Evolutionary conservation across 1,140 invertebrate genomes (phyloP).

Genomic region (Hesperophylax magnus): DNA sequence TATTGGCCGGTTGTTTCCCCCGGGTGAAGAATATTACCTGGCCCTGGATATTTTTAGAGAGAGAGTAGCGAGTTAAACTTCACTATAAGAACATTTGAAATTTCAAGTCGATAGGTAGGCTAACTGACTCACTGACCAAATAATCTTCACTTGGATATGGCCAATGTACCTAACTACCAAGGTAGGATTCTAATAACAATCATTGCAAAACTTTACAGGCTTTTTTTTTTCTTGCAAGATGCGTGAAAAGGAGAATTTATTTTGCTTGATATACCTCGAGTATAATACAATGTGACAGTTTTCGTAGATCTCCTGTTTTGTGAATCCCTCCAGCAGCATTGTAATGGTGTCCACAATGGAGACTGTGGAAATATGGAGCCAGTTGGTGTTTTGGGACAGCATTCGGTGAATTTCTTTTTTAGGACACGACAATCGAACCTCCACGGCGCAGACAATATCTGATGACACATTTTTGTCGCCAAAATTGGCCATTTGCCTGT

Average conservation of each 20-base stretch:
- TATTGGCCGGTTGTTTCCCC: too few relatives aligned
- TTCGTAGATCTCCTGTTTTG: slow-evolving; percentile 3
- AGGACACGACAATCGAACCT: background rate
- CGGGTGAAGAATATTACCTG: too few relatives aligned
- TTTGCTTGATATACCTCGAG: background rate
- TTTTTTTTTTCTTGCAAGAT: background rate
- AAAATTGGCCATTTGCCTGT: background rate
- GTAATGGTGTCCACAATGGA: background rate
- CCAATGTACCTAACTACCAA: too few relatives aligned
- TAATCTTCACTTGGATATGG: too few relatives aligned
- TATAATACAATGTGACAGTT: slow-evolving; percentile 19
- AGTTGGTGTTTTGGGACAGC: background rate
- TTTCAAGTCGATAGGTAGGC: too few relatives aligned
- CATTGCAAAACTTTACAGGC: too few relatives aligned
- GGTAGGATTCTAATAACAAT: too few relatives aligned
- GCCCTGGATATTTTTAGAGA: too few relatives aligned
- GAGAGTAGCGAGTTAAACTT: too few relatives aligned
- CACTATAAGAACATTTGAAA: too few relatives aligned
- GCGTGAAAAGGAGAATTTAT: background rate
- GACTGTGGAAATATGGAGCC: background rate
- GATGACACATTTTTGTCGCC: background rate
- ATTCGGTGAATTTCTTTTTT: background rate
- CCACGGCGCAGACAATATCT: background rate
- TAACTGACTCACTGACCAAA: too few relatives aligned
- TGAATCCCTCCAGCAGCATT: background rate